Evolutionary conservation across 2,797 vertebrate genomes (phyloP).

Genomic region (Sebastes nivosus): DNA sequence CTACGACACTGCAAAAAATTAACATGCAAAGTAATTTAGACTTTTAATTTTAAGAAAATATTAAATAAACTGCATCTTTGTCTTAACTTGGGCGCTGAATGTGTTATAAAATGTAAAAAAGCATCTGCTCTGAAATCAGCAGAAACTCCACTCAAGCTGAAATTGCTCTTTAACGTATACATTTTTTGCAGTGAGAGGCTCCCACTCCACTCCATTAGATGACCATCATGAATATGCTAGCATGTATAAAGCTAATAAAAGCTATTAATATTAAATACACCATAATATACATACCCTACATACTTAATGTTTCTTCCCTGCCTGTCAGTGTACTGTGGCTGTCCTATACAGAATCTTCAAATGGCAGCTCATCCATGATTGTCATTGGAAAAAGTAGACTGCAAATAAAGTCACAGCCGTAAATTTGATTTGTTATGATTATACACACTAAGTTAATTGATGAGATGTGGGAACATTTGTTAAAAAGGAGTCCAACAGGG

Average conservation of each 20-base stretch:
- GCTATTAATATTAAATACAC: constrained; percentile 76
- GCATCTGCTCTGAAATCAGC: neutral
- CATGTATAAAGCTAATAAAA: constrained; percentile 74
- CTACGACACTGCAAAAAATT: neutral
- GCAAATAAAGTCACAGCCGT: neutral
- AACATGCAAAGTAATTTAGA: neutral
- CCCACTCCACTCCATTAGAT: constrained; percentile 58
- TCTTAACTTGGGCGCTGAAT: neutral
- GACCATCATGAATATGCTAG: constrained; percentile 72
- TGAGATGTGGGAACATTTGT: too few species aligned
- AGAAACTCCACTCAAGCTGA: neutral
- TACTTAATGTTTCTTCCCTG: constrained; percentile 21
- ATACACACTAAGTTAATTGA: too few species aligned
- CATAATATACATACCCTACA: constrained; percentile 66
- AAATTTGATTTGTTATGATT: neutral
- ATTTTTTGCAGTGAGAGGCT: neutral
- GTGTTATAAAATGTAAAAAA: neutral
- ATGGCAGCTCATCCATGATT: neutral
- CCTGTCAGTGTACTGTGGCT: neutral
- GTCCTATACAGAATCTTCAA: constrained; percentile 4
- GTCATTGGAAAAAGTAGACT: neutral
- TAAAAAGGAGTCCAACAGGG: too few species aligned
- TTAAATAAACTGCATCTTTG: neutral
- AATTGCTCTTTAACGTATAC: neutral
- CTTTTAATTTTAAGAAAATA: neutral